phyloP scores from a whole-genome alignment of 2,888 invertebrate species.

The Thymelicus acteon region DNA sequence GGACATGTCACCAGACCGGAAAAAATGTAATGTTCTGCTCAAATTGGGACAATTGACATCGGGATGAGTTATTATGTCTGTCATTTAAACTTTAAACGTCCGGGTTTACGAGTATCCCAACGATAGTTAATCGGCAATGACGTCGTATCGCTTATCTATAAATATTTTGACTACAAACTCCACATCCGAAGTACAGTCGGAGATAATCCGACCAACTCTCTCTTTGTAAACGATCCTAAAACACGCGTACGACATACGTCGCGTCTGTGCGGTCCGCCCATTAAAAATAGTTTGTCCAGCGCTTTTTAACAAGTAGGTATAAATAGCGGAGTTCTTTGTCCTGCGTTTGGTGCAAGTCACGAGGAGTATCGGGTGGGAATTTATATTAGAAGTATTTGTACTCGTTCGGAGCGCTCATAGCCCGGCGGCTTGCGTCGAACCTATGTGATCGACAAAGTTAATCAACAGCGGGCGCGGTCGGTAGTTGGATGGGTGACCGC shows the following conservation, averaged over 20 bases:
- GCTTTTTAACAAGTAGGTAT: slow-evolving; percentile 42
- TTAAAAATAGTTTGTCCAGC: slow-evolving; percentile 41
- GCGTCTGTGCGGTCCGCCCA: slow-evolving; percentile 25
- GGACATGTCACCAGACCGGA: too few species aligned
- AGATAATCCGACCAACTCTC: not conserved
- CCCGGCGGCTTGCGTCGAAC: too few species aligned
- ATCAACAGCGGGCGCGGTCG: too few species aligned
- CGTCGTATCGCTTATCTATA: not conserved
- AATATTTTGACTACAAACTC: slow-evolving; percentile 1
- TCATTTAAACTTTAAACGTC: too few species aligned
- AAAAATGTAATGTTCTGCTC: too few species aligned
- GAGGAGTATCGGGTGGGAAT: not conserved
- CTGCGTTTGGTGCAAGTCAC: not conserved
- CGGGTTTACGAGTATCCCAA: too few species aligned
- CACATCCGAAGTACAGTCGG: not conserved
- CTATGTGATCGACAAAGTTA: too few species aligned
- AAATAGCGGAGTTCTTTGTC: slow-evolving; percentile 43
- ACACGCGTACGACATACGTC: slow-evolving; percentile 15
- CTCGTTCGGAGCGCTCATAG: too few species aligned
- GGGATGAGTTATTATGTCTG: too few species aligned
- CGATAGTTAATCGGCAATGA: not conserved
- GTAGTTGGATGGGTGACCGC: too few species aligned
- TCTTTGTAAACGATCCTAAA: not conserved
- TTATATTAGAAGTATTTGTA: not conserved
- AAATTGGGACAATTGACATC: too few species aligned